A percentile compares a stretch with the other conserved stretches of the same genome.
Conservation (phyloP, 2,797 vertebrate species). For the Schizothorax lantsangensis region DNA sequence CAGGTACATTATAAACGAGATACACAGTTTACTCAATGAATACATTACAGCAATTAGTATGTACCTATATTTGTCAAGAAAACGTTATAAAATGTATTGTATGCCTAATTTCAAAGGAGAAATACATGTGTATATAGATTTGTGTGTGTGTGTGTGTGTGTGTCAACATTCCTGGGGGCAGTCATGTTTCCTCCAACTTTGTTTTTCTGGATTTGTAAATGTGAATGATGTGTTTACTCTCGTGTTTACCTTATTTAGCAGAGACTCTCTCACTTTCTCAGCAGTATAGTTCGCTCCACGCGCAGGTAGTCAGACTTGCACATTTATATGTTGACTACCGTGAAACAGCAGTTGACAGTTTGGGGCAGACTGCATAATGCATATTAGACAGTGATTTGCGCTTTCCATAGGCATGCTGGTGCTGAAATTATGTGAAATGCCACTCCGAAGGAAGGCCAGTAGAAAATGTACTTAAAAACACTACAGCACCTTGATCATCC, state of each 20-base stretch:
- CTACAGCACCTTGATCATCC: not conserved
- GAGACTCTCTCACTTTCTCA: conserved; percentile 2
- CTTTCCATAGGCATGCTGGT: conserved; percentile 31
- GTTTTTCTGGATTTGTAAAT: conserved; percentile 5
- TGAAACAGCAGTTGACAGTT: conserved; percentile 5
- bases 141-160: not conserved
- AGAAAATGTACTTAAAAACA: not conserved
- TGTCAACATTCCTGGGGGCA: not conserved
- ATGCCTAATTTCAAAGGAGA: not conserved
- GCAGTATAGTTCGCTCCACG: not conserved
- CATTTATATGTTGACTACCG: not conserved
- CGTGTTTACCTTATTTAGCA: not conserved
- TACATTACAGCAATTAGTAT: not conserved
- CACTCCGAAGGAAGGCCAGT: not conserved
- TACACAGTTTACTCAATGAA: not conserved
- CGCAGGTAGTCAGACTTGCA: not conserved
- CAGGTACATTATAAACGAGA: not conserved
- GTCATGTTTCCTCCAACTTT: not conserved
- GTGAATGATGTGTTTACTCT: conserved; percentile 17
- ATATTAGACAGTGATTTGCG: conserved; percentile 5
- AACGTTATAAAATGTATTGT: not conserved
- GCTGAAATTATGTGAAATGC: conserved; percentile 23
- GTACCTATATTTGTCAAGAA: not conserved
- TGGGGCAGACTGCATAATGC: conserved; percentile 39
- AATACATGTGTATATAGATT: not conserved